Evolutionary conservation across 2,113 vertebrate species (phyloP), one percentile per base, ranked within the genome.

Genomic region (Mesembrinibis cayennensis): DNA sequence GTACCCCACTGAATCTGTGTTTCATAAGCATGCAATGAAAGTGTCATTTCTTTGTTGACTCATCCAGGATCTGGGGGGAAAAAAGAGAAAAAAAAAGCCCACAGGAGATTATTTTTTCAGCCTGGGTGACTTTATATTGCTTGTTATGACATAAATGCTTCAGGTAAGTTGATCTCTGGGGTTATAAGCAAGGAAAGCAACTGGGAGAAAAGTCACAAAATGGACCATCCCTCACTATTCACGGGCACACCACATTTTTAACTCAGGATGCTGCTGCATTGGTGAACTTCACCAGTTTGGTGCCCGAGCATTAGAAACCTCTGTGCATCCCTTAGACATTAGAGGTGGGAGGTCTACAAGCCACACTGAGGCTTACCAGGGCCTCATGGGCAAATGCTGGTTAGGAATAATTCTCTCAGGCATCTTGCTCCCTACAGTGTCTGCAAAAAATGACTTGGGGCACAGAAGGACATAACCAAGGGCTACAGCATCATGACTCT

Each of bases 61-160:
- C 72, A 67, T 67, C 6, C 22, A 85, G 58, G 53, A 86, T 45
- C 22, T 3, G 21, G 22, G 10, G 29, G 11, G 1, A 1, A 3
- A 11, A 58, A 42, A 3, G 5, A 14, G 8, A 26, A 52, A 49
- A 25, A 8, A 45, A 65, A 78, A 72, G 11, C 32, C 23, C 38
- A 79, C 8, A 22, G 44, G 18, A 95, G 40, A 69, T 73, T 70
- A 65, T 14, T 56, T 89, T 82, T 82, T 94, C 80, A 72, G 61
- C 23, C 70, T 70, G 12, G 5, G 20, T 53, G 61, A 74, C 47
- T 77, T 91, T 74, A 45, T 36, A 36, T 52, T 76, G 10, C 44
- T 95, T 95, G 30, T 89, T 79, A 49, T n/a, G 56, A 82, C 77
- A 93, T 30, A 81, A 76, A 79, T 79, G 21, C 40, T 93, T 89